Evolutionary conservation across 2,888 invertebrate genomes (phyloP).

Genomic region (Pachymerium ferrugineum): DNA sequence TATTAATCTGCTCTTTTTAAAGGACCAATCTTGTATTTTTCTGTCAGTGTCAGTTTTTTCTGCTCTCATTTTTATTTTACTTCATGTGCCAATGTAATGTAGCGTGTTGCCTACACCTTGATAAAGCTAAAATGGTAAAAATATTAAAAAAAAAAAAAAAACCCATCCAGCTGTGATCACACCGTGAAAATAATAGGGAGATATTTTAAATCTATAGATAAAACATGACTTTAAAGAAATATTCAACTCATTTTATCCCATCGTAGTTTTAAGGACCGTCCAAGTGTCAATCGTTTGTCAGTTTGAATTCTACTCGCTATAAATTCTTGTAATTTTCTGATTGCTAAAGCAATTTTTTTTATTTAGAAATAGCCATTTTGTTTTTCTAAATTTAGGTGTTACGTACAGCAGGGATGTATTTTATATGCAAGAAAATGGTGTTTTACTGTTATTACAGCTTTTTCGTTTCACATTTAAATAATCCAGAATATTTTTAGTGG

Average conservation of each 20-base stretch:
- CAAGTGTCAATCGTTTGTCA: not conserved
- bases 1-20: not conserved
- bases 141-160: not conserved
- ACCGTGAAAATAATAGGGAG: not conserved
- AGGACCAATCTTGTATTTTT: not conserved
- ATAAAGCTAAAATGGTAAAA: not conserved
- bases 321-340: no score
- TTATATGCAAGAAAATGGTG: not conserved
- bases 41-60: not conserved
- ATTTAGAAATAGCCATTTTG: no score
- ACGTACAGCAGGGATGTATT: not conserved
- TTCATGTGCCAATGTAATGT: slow-evolving; percentile 1
- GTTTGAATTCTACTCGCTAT: not conserved
- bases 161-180: slow-evolving; percentile 23
- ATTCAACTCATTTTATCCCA: not conserved
- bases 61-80: not conserved
- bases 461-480: not conserved
- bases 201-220: no score
- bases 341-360: no score
- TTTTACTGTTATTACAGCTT: not conserved
- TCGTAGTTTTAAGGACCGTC: slow-evolving; percentile 8
- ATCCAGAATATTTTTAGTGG: not conserved
- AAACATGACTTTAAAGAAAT: no score
- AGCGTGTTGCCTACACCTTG: not conserved
- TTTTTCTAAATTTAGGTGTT: no score